Evolutionary conservation across 2,888 invertebrate genomes (phyloP).

Genomic region (Chalcosyrphus nemorum): DNA sequence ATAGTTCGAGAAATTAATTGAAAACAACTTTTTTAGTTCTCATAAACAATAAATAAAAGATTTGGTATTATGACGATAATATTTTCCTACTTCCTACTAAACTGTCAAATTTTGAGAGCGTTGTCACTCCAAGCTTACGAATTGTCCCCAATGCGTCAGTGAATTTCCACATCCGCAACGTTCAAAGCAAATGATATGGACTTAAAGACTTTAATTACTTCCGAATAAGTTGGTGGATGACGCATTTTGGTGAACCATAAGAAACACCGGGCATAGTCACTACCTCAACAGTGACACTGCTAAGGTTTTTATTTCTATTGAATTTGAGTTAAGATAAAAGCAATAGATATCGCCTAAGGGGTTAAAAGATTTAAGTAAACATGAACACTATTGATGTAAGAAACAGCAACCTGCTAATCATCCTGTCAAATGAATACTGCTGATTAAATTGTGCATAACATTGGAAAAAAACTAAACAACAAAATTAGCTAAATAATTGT

Average conservation of each 20-base stretch:
- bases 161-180: slow-evolving; percentile 11
- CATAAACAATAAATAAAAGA: neutral
- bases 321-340: slow-evolving; percentile 6
- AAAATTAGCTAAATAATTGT: neutral
- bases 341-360: too few species aligned
- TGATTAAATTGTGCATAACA: neutral
- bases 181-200: neutral
- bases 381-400: too few species aligned
- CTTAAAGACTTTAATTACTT: neutral
- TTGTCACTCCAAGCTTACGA: neutral
- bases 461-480: neutral
- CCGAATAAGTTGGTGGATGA: slow-evolving; percentile 31
- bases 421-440: neutral
- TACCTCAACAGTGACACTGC: neutral
- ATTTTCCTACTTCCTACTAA: neutral
- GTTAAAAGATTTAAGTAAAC: too few species aligned
- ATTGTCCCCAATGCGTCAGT: slow-evolving; percentile 8
- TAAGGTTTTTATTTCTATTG: slow-evolving; percentile 1
- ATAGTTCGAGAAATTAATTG: neutral
- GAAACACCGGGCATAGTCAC: neutral
- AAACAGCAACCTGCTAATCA: slow-evolving; percentile 5
- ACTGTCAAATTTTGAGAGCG: neutral
- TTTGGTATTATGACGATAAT: neutral
- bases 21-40: neutral
- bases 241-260: slow-evolving; percentile 11